Evolutionary conservation across 2,888 invertebrate genomes (phyloP), one percentile per base, ranked within the genome.

Genomic region (Leptopterna dolabrata): DNA sequence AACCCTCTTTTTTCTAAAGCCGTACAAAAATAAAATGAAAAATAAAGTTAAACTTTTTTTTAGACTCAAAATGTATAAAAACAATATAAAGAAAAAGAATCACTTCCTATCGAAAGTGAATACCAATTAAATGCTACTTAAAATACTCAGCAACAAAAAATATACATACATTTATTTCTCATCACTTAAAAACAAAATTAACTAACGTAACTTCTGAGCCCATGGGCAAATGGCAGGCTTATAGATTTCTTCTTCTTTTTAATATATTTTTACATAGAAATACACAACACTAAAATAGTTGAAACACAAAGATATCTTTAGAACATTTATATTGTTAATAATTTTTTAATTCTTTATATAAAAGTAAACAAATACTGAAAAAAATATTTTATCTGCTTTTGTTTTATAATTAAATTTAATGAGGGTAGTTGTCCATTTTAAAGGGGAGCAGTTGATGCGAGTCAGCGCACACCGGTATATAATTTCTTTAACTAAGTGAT

Each of bases 341-440:
- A 88, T 87, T 88, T 82, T 89, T 88, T 88, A 89, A 87, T 88
- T 82, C 87, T 89, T 88, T 89, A 88, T 89, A 89, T 89, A 90
- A 89, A 90, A 89, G 89, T 89, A 89, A 89, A 89, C 88, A 90
- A 89, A 89, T 89, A 90, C 89, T 89, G 89, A 88, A 89, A 89
- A 89, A 89, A 89, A 89, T 89, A 89, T 89, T 89, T 88, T 82
- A 76, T 87, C 51, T 87, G 73, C 51, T 81, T 76, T 83, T 87
- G 36, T 86, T 89, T 78, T 85, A 83, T 82, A 83, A 80, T 82
- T 88, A 86, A 88, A 87, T 89, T 89, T 87, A 88, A 30, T 73
- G 87, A 87, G 87, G 88, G 82, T 87, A 85, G 85, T 55, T 55
- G 30, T 73, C 85, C 85, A 45, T 85, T 43, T 84, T 84, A 83